Conservation (phyloP, 2,888 invertebrate species). For the Arctia plantaginis region DNA sequence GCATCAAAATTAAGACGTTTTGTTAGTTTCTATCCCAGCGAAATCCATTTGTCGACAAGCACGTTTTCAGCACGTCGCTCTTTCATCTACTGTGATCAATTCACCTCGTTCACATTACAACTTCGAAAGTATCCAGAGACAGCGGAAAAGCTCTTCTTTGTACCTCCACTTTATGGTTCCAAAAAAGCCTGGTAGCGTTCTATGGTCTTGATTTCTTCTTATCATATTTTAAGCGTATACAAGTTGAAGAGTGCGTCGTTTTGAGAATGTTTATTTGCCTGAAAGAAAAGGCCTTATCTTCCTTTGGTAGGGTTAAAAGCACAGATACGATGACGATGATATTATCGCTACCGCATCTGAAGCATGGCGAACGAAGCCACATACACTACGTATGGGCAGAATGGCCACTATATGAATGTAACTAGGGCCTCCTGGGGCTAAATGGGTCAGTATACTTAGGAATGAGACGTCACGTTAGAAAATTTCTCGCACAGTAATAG, state of each 20-base stretch:
- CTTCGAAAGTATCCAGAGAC: not conserved
- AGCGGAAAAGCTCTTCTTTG: not conserved
- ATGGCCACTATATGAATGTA: not conserved
- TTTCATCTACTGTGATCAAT: no score
- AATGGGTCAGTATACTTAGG: not conserved
- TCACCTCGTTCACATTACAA: no score
- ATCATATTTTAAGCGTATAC: not conserved
- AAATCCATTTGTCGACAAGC: not conserved
- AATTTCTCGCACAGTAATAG: not conserved
- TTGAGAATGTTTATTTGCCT: not conserved
- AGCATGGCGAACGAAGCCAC: not conserved
- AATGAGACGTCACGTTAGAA: not conserved
- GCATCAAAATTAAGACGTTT: not conserved
- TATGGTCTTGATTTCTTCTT: not conserved
- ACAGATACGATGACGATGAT: not conserved
- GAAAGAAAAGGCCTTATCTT: not conserved
- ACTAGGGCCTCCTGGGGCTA: not conserved
- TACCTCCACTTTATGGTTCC: not conserved
- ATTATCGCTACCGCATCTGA: not conserved
- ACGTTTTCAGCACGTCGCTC: not conserved
- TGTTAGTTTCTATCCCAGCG: not conserved
- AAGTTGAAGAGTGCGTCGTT: not conserved
- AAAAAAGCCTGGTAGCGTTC: not conserved
- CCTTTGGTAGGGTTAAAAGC: not conserved
- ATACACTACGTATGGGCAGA: not conserved